Evolutionary conservation across 2,888 invertebrate species (phyloP), one percentile per base, ranked within the genome.

Genomic region (Macroteleia sp.): DNA sequence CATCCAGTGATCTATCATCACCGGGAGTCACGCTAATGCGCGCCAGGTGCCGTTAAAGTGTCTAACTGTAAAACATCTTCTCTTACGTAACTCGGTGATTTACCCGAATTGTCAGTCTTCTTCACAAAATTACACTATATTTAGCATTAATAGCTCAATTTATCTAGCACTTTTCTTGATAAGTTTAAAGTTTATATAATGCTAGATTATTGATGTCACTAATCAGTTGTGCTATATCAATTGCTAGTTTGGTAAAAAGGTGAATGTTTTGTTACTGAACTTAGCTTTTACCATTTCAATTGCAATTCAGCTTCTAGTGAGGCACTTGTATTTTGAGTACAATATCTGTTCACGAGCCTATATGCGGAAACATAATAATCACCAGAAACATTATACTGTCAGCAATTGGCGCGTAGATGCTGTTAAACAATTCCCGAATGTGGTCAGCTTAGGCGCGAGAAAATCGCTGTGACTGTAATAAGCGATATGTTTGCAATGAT

Each of bases 401-500:
- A 81, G 82, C 82, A 75, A 87, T 83, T 79, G 84, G 77, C 81
- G 83, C 83, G 81, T 85, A 85, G 87, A 85, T 79, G 83, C 82
- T 75, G 81, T 82, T 86, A 83, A 88, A 87, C 85, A 86, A 87
- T n/a, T 88, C 83, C 79, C 57, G 80, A 82, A 85, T 85, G 83
- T 12, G 25, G 22, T n/a, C 25, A n/a, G 44, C 2, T 19, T 25
- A 10, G 46, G 14, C 28, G 28, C 28, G 28, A 46, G n/a, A n/a
- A n/a, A n/a, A n/a, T n/a, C n/a, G n/a, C n/a, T n/a, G n/a, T n/a
- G n/a, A n/a, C n/a, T n/a, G 46, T 87, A 86, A 87, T 84, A 81
- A 83, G 83, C 81, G 57, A 14, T 28, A 17, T 8, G 32, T 46
- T 14, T 20, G 9, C 64, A 69, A 39, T 46, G 54, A 39, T 42